These are phyloP conservation scores for Zootoca vivipara DNA, from an alignment of 2,113 vertebrate species.

Conservation along the genomic window DNA sequence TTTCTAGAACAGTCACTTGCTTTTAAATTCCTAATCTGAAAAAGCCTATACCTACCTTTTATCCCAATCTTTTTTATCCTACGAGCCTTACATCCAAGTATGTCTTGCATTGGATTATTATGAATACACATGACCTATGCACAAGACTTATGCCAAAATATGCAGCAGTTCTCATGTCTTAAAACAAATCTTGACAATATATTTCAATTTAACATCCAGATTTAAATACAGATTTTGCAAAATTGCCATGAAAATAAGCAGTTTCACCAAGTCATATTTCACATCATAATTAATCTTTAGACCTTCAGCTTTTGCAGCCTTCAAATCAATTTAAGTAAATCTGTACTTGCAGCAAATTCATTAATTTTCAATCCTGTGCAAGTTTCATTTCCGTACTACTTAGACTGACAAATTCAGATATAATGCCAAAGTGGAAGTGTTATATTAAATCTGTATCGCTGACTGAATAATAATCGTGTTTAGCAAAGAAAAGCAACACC, in stretches of 20 bases:
- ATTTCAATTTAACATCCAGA: not conserved
- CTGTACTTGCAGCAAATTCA: not conserved
- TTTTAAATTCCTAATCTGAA: not conserved
- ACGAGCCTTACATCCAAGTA: not conserved
- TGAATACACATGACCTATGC: not conserved
- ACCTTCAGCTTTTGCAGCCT: not conserved
- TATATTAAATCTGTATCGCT: not conserved
- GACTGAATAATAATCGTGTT: not conserved
- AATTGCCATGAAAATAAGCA: not conserved
- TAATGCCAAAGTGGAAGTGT: not conserved
- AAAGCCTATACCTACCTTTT: not conserved
- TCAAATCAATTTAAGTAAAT: not conserved
- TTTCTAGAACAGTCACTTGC: too few species aligned
- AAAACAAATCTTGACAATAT: not conserved
- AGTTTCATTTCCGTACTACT: not conserved
- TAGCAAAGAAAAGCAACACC: not conserved
- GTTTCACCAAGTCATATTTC: not conserved
- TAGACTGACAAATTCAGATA: not conserved
- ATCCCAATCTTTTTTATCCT: not conserved
- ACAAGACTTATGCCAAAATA: not conserved
- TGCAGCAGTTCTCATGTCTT: not conserved
- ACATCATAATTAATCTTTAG: not conserved
- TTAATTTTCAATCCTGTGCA: not conserved
- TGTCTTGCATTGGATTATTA: not conserved
- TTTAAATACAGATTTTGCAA: not conserved